Conservation (phyloP, 2,888 invertebrate species). For the Ptychoptera albimana region DNA sequence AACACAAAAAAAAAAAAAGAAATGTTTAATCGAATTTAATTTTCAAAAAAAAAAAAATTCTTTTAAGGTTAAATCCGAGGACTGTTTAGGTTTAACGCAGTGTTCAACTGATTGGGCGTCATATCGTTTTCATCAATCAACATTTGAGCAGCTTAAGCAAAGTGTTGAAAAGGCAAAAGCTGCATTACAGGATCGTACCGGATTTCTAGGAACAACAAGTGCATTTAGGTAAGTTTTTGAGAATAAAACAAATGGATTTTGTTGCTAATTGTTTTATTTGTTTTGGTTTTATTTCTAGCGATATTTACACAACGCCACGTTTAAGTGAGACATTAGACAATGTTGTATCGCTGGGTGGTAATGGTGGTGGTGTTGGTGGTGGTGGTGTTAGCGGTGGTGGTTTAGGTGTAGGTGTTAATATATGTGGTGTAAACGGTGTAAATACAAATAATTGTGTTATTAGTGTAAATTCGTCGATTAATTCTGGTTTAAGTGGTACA, state of each 20-base stretch:
- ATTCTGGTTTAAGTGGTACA: not conserved
- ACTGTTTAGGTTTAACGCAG: slow-evolving; percentile 30
- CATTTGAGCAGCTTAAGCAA: slow-evolving; percentile 79
- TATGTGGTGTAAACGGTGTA: no score
- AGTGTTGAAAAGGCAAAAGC: slow-evolving; percentile 84
- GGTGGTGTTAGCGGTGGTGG: slow-evolving; percentile 6
- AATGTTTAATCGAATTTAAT: not conserved
- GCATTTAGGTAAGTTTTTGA: slow-evolving; percentile 49
- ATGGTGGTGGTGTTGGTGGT: slow-evolving; percentile 8
- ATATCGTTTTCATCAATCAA: slow-evolving; percentile 71
- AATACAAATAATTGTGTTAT: no score
- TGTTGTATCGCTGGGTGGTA: slow-evolving; percentile 9
- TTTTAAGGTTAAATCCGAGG: slow-evolving; percentile 31
- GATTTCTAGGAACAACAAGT: slow-evolving; percentile 52
- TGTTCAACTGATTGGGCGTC: slow-evolving; percentile 58
- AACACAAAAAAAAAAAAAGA: slow-evolving; percentile 3
- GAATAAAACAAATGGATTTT: not conserved
- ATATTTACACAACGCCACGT: slow-evolving; percentile 30
- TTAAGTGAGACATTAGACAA: slow-evolving; percentile 23
- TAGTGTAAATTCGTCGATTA: no score
- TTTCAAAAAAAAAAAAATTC: not conserved
- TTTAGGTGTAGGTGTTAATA: no score
- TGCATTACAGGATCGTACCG: slow-evolving; percentile 58
- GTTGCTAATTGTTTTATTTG: not conserved
- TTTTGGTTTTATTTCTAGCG: slow-evolving; percentile 16